phyloP scores from a whole-genome alignment of 2,797 vertebrate genomes.

The Coreius guichenoti region DNA sequence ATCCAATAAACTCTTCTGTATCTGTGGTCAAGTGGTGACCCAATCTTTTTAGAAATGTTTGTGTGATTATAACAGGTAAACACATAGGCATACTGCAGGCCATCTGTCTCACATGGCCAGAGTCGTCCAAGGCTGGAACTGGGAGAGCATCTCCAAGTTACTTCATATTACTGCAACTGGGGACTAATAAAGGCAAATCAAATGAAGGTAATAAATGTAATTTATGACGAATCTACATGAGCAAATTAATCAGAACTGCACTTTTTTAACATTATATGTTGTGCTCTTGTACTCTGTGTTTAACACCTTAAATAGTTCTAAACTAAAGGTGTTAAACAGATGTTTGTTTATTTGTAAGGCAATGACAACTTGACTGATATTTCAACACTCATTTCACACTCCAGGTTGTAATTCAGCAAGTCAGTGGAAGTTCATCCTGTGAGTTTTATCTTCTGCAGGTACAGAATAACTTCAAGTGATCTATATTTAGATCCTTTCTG shows the following conservation, averaged over 20 bases:
- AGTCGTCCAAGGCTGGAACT: constrained; percentile 39
- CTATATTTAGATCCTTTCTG: neutral
- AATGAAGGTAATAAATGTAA: constrained; percentile 56
- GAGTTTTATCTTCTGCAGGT: neutral
- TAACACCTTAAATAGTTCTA: neutral
- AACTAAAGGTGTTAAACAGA: constrained; percentile 8
- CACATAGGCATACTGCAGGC: constrained; percentile 30
- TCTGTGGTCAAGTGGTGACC: neutral
- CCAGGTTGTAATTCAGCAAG: neutral
- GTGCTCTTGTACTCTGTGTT: neutral
- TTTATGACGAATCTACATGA: constrained; percentile 46
- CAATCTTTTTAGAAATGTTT: constrained; percentile 28
- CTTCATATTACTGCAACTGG: constrained; percentile 49
- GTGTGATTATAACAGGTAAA: constrained; percentile 12
- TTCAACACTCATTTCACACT: constrained; percentile 6
- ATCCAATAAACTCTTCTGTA: neutral
- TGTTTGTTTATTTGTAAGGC: neutral
- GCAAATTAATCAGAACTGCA: constrained; percentile 47
- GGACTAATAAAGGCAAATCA: constrained; percentile 48
- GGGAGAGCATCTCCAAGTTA: constrained; percentile 38
- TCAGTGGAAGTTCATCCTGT: neutral
- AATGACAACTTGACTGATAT: neutral
- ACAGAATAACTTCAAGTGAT: neutral
- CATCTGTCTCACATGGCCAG: constrained; percentile 55
- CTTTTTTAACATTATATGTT: constrained; percentile 15